Conservation (phyloP, 2,113 vertebrate species). For the Ceratotherium simum region DNA sequence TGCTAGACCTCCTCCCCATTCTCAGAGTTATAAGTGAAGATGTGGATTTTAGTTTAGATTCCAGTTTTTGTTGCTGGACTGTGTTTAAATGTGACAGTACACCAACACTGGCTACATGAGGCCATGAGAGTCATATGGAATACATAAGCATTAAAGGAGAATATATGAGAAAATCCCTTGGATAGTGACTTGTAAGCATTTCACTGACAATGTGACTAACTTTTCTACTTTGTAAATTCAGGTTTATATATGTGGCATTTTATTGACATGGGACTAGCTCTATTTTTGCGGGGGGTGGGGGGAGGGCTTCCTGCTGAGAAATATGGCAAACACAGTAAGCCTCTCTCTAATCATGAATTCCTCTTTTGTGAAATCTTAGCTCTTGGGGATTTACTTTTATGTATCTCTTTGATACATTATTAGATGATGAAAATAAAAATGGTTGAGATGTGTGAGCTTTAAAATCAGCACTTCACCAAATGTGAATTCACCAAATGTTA, state of each 20-base stretch:
- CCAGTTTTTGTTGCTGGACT: background rate
- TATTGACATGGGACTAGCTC: background rate
- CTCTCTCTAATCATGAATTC: background rate
- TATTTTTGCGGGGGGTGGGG: background rate
- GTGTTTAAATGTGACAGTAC: background rate
- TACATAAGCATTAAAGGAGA: background rate
- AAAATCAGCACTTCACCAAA: background rate
- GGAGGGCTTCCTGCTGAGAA: background rate
- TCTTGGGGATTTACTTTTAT: background rate
- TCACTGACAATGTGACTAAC: background rate
- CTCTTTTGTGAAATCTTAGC: background rate
- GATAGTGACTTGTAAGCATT: background rate
- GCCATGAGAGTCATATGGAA: accelerated
- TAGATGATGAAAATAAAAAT: background rate
- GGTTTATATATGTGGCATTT: background rate
- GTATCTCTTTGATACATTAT: background rate
- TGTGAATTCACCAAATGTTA: too few species aligned
- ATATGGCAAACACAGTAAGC: background rate
- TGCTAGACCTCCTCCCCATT: background rate
- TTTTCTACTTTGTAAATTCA: background rate
- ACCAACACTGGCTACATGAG: accelerated
- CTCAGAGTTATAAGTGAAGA: background rate
- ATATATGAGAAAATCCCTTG: accelerated
- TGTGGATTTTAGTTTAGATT: background rate
- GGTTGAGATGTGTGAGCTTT: background rate